phyloP scores from a whole-genome alignment of 2,113 vertebrate species.

The Oriolus oriolus region DNA sequence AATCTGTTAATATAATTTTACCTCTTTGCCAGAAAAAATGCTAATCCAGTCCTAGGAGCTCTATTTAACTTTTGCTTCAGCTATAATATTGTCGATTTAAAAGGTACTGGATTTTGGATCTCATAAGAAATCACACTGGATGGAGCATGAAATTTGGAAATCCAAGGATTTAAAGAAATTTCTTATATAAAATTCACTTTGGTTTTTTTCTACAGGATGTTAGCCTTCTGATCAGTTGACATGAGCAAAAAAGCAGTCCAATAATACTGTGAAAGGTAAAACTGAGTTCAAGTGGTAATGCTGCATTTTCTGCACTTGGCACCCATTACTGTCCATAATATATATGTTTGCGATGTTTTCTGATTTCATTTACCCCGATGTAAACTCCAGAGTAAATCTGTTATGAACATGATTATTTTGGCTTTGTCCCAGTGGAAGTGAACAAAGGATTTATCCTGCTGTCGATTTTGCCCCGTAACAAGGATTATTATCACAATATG shows the following conservation, averaged over 20 bases:
- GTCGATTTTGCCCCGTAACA: background rate
- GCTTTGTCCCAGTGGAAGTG: background rate
- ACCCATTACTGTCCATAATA: background rate
- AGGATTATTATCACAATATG: background rate
- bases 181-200: background rate
- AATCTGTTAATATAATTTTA: conserved; percentile 58
- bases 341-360: background rate
- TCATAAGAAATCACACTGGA: background rate
- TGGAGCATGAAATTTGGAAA: conserved; percentile 32
- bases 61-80: conserved; percentile 49
- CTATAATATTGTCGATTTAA: background rate
- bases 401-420: background rate
- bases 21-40: conserved; percentile 29
- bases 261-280: background rate
- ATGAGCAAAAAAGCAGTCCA: background rate
- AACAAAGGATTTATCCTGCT: background rate
- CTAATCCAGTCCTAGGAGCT: conserved; percentile 15
- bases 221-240: background rate
- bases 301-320: background rate
- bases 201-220: background rate
- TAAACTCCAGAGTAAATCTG: background rate
- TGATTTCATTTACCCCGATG: background rate
- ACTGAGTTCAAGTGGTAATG: background rate
- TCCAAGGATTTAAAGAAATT: background rate
- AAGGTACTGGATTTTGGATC: background rate